These are phyloP conservation scores for Albula goreensis DNA, from an alignment of 2,113 vertebrate species.

Conservation along the genomic window DNA sequence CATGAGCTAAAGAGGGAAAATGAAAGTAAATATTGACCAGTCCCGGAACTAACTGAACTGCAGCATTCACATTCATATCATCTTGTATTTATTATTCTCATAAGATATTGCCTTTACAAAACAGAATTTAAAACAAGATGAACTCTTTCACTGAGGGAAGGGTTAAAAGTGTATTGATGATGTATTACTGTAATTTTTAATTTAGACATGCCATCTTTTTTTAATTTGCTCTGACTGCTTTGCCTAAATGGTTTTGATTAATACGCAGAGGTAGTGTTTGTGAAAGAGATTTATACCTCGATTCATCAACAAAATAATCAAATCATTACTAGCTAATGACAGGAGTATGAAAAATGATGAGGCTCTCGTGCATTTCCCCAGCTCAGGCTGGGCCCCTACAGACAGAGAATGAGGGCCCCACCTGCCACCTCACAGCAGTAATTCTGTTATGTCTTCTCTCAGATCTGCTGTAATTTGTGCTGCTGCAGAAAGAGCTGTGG, in stretches of 20 bases:
- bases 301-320: constrained; percentile 99
- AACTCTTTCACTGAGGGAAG: constrained; percentile 45
- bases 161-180: constrained; percentile 88
- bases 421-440: constrained; percentile 77
- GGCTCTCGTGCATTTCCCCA: constrained; percentile 79
- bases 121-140: neutral
- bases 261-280: constrained; percentile 93
- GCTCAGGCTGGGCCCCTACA: constrained; percentile 74
- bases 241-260: constrained; percentile 98
- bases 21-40: too few relatives aligned
- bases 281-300: constrained; percentile 97
- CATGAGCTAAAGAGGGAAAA: too few relatives aligned
- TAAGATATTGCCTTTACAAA: too few relatives aligned
- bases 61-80: too few relatives aligned
- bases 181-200: constrained; percentile 92
- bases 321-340: constrained; percentile 99
- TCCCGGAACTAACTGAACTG: too few relatives aligned
- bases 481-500: constrained; percentile 74
- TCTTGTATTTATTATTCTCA: too few relatives aligned
- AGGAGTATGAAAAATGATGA: constrained; percentile 93
- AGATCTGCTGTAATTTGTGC: constrained; percentile 72
- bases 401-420: constrained; percentile 66
- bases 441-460: constrained; percentile 79
- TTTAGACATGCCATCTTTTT: constrained; percentile 89
- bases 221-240: constrained; percentile 90